Base-by-base conservation (phyloP, 1,140 invertebrate species). In the Lordiphosa collinella region DNA sequence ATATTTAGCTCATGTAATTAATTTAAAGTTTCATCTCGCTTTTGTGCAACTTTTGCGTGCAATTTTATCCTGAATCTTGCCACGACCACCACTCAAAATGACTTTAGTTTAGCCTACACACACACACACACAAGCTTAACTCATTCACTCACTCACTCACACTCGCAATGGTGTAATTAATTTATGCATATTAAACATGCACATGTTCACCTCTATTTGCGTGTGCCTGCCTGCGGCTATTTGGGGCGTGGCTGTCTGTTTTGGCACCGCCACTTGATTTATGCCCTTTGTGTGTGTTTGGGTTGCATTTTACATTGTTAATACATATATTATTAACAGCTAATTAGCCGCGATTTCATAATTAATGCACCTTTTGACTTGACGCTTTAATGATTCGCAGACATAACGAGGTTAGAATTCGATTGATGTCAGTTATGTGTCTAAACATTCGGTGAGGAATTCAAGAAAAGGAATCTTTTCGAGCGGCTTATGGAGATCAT, bases 301-400 rank as follows among this genome's bases (percentile, higher is more conserved):
- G 25, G 16, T 14, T 11, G 52, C 57, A 71, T 64, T 71, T 64
- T 61, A 58, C 79, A 79, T 67, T 71, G 79, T 74, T 79, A 85
- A 85, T 85, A 70, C 67, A 66, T 74, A 74, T 75, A 74, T 85
- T 74, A 85, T 85, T 85, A 85, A 79, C 79, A 85, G 74, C 65
- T 85, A 85, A 85, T 85, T 85, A 79, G 70, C 70, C 67, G 59
- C 52, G 56, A 78, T 85, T 74, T 40, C 43, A 70, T 56, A 59
- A 76, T 61, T 82, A 56, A 76, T 71, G 56, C 29, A 34, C 36
- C 16, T 41, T 38, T 48, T 11, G 37, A 13, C 11, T 22, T 58
- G 29, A 14, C 3, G 16, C 16, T 16, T 16, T 16, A 16, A 16
- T 29, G 37, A 8, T 10, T 12, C 22, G 9, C 29, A 29, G 22